Base-by-base conservation (phyloP, 2,797 vertebrate genomes). In the Karalla daura region DNA sequence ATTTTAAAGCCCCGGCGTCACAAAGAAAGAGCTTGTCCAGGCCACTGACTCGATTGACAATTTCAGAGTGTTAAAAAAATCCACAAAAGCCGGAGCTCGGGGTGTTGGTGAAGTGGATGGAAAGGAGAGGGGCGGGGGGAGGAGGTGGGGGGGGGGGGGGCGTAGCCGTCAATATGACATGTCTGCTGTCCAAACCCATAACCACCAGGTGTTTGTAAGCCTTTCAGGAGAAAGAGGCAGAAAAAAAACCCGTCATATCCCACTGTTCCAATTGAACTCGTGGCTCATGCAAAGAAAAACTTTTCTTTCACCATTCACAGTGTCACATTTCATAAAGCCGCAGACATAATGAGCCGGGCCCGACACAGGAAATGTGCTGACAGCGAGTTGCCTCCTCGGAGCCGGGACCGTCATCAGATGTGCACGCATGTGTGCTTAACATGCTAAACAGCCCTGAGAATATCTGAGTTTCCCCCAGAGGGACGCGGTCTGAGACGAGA, bases 41-140 rank as follows among this genome's bases (percentile, higher is more conserved):
- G 85, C 93, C 90, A 92, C 87, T 91, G 91, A 92, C 84, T 92
- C 91, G 85, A 93, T 92, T 92, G 90, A 94, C 86, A 90, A 91
- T 90, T 90, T 89, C 83, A 83, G 84, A 87, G 86, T 86, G 80
- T 83, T 85, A 56, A 80, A 88, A 88, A 91, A 86, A 77, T 86
- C 77, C 85, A 91, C 84, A 91, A 91, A 92, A 91, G 87, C 83
- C 14, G 14, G 53, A 68, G 76, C 83, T 82, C 2, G 72, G 78
- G 74, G 86, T 84, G 70, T 70, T 55, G 70, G 61, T 78, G 66
- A 73, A 84, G 70, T 71, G 67, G 17, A 43, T 32, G 43, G 43
- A 3, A n/a, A n/a, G n/a, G n/a, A n/a, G n/a, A n/a, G n/a, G n/a
- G n/a, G n/a, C n/a, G n/a, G n/a, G n/a, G n/a, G n/a, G n/a, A n/a